phyloP scores from a whole-genome alignment of 2,797 vertebrate species.

The Typhlichthys subterraneus region DNA sequence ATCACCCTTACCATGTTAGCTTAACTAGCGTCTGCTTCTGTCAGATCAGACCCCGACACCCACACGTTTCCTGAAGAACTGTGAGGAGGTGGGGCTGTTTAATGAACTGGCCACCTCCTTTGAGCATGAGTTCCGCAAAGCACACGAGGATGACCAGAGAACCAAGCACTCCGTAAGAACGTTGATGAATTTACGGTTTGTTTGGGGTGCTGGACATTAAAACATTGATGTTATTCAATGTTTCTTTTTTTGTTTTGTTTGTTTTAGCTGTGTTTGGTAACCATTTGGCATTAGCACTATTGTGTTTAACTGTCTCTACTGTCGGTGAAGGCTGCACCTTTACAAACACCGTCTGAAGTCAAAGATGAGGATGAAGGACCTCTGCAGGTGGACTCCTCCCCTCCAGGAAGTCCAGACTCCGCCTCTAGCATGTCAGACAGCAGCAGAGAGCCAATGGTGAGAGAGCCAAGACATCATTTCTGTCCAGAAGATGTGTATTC shows the following conservation, averaged over 20 bases:
- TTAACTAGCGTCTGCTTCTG: conserved; percentile 17
- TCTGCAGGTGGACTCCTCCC: conserved; percentile 90
- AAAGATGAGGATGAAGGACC: conserved; percentile 92
- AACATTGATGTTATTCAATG: too few species aligned
- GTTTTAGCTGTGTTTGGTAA: too few species aligned
- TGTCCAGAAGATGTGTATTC: background rate
- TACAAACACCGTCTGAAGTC: conserved; percentile 84
- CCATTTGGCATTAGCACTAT: background rate
- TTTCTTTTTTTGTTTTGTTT: too few species aligned
- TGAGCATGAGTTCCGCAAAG: conserved; percentile 93
- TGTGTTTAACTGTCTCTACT: conserved; percentile 3
- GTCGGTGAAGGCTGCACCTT: conserved; percentile 68
- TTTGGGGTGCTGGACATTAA: background rate
- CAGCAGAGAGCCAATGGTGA: conserved; percentile 66
- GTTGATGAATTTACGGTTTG: conserved; percentile 2
- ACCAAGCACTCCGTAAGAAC: conserved; percentile 68
- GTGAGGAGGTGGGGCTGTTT: conserved; percentile 97
- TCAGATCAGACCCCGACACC: conserved; percentile 97
- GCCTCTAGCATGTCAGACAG: conserved; percentile 80
- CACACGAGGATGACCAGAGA: conserved; percentile 88
- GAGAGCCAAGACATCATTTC: conserved; percentile 23
- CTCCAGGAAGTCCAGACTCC: conserved; percentile 86
- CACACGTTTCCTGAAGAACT: conserved; percentile 97
- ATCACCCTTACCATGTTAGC: background rate
- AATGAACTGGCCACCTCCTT: conserved; percentile 94